Evolutionary conservation across 2,113 vertebrate species (phyloP), one percentile per base, ranked within the genome.

Genomic region (Neogobius melanostomus): DNA sequence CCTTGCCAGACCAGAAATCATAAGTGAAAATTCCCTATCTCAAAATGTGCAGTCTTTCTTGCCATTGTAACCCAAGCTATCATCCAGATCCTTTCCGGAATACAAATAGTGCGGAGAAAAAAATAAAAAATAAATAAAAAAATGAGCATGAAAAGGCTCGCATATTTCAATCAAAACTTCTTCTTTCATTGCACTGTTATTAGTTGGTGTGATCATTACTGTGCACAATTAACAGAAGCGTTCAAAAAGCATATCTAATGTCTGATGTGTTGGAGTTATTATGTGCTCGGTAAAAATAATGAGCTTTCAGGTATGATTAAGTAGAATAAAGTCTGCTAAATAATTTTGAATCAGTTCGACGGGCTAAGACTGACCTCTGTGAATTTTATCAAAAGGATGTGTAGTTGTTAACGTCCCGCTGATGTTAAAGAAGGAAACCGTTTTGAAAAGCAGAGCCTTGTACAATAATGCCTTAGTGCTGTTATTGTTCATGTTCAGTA

Each of bases 401-500:
- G 53, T 52, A 73, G 72, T 65, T 78, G 71, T 83, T 66, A 61
- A 61, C 59, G 8, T 61, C 14, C 14, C 52, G 56, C 36, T 21
- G 6, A 82, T 21, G 21, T 21, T 21, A 21, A 36, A 79, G 69
- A 77, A 79, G 76, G 36, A 82, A 48, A 64, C 67, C 63, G 72
- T 12, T 77, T 70, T 68, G 64, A 77, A 75, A 69, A 66, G n/a
- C 44, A 45, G 21, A 9, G 15, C 65, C 62, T 44, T 68, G 66
- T 77, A 71, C 68, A 16, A 66, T 64, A 81, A 66, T 57, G 45
- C 64, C 66, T 74, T 53, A 50, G 74, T 70, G 75, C 28, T 62
- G 79, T 76, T 69, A 80, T 82, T 87, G 76, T 82, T 84, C 54
- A 66, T 69, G 76, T 68, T 79, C 44, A 46, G 72, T 42, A 21